phyloP scores from a whole-genome alignment of 2,797 vertebrate genomes.

The Erethizon dorsatum region DNA sequence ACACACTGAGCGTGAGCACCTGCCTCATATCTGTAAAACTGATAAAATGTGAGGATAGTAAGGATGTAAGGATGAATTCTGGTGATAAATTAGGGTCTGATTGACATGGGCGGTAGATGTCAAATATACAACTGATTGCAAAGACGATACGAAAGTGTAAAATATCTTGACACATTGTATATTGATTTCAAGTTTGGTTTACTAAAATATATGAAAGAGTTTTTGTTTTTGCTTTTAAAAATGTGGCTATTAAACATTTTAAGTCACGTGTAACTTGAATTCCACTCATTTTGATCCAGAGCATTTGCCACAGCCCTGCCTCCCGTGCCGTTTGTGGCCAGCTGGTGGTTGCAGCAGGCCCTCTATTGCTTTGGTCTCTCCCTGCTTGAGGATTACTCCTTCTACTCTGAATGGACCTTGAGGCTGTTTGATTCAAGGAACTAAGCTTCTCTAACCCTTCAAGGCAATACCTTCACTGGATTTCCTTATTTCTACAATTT shows the following conservation, averaged over 20 bases:
- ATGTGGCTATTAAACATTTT: neutral
- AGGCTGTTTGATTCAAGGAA: neutral
- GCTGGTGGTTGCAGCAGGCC: rapidly evolving
- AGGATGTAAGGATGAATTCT: neutral
- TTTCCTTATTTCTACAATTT: neutral
- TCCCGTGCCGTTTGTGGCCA: rapidly evolving
- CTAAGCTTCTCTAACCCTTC: neutral
- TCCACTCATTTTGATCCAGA: neutral
- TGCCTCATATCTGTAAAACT: neutral
- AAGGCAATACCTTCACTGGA: neutral
- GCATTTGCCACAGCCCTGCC: rapidly evolving
- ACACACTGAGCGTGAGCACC: neutral
- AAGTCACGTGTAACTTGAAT: neutral
- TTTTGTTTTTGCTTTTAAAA: neutral
- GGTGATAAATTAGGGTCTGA: neutral
- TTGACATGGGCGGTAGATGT: neutral
- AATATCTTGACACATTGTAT: neutral
- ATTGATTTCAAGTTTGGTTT: neutral
- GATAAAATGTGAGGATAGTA: neutral
- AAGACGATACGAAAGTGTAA: neutral
- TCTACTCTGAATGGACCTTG: neutral
- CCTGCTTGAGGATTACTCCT: neutral
- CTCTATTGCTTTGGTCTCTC: neutral
- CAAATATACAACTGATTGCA: neutral
- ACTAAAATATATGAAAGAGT: neutral